Base-by-base conservation (phyloP, 2,888 invertebrate species). In the Eubasilissa splendida region DNA sequence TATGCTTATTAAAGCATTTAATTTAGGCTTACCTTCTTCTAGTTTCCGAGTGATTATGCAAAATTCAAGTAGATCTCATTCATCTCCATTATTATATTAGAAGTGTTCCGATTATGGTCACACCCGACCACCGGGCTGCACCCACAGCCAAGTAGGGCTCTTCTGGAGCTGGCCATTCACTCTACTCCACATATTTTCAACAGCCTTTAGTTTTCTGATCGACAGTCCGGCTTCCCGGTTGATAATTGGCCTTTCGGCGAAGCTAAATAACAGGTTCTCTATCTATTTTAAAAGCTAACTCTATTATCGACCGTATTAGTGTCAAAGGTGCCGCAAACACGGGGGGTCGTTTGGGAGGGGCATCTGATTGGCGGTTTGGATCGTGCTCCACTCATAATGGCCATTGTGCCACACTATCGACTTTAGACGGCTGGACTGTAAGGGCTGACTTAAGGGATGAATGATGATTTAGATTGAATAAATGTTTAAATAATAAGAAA, bases 171-270 rank as follows among this genome's bases (percentile, higher is more conserved):
- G 22, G 22, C 22, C 22, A 42, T 42, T 42, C 42, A 42, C 42
- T 42, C 7, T 42, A 42, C 4, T 42, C 42, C 42, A 42, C 42
- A 42, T 42, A 63, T 7, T 63, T 42, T 12, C 11, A 63, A 68
- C 10, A 68, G 52, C 68, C 14, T 68, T 52, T 68, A 68, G 52
- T 71, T 53, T 11, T 54, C 22, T 22, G 22, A 63, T 63, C 71
- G 14, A 31, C 22, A 59, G 75, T 50, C 14, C 76, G 76, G 56
- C 71, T 42, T 12, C 66, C 63, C 53, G 53, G 56, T 53, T 54
- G 58, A 73, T 81, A 81, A 79, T 81, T 79, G 81, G 60, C 73
- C 79, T 79, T 73, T 76, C 76, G 81, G 71, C 71, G 76, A 75
- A 42, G 76, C 80, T 73, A 77, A 82, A 80, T 82, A 77, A 80